These are phyloP conservation scores for Anagrus nilaparvatae DNA, from an alignment of 1,140 invertebrate species.

Conservation along the genomic window DNA sequence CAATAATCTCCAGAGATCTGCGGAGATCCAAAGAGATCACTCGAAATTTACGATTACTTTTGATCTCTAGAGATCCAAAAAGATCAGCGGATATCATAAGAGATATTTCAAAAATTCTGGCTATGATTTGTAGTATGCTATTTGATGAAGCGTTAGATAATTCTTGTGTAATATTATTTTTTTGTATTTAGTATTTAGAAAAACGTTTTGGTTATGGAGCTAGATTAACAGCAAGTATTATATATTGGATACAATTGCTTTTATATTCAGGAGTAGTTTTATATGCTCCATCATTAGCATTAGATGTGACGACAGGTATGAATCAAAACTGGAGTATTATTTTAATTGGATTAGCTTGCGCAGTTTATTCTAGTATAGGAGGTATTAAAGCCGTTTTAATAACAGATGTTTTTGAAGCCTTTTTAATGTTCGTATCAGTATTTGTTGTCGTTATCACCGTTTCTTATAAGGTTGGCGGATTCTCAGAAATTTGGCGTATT, in stretches of 20 bases:
- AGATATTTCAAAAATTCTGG: too few relatives aligned
- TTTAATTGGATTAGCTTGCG: conserved; percentile 71
- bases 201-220: conserved; percentile 61
- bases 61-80: too few relatives aligned
- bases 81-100: too few relatives aligned
- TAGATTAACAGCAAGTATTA: conserved; percentile 59
- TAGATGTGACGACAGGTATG: conserved; percentile 79
- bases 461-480: conserved; percentile 49
- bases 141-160: too few relatives aligned
- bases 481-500: conserved; percentile 54
- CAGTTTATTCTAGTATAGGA: conserved; percentile 77
- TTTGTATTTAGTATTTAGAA: conserved; percentile 63
- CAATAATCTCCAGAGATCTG: too few relatives aligned
- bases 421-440: conserved; percentile 66
- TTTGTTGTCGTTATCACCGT: conserved; percentile 67
- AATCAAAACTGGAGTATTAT: conserved; percentile 65
- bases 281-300: conserved; percentile 81
- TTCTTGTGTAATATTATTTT: conserved; percentile 8
- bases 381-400: conserved; percentile 85
- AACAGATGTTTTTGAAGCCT: conserved; percentile 75
- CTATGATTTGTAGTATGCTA: neutral
- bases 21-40: too few relatives aligned
- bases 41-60: too few relatives aligned
- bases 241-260: conserved; percentile 73
- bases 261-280: conserved; percentile 89